These are phyloP conservation scores for Trachemys scripta DNA, from an alignment of 2,113 vertebrate genomes.

Conservation along the genomic window DNA sequence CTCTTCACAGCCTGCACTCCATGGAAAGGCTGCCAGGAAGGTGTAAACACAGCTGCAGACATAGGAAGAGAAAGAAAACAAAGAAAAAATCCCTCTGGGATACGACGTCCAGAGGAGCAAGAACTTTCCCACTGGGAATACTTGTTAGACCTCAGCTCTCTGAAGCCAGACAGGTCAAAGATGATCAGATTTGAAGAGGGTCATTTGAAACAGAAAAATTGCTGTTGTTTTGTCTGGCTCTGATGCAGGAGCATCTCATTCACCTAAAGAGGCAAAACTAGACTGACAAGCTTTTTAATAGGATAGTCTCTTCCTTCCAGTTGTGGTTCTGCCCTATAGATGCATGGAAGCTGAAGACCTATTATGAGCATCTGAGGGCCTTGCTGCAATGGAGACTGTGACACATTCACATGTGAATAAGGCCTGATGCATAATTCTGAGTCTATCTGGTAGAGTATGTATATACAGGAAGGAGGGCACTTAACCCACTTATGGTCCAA, in stretches of 20 bases:
- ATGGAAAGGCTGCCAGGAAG: background rate
- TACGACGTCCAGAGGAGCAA: background rate
- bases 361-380: background rate
- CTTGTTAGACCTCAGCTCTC: background rate
- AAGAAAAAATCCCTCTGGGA: no score
- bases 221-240: background rate
- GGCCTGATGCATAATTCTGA: accelerated
- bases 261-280: background rate
- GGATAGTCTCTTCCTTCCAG: background rate
- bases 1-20: background rate
- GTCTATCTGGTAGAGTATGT: background rate
- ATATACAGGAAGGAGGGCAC: background rate
- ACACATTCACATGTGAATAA: background rate
- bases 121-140: background rate
- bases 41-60: background rate
- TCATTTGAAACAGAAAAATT: background rate
- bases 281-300: background rate
- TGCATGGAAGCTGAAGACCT: background rate
- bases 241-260: background rate
- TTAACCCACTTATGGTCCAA: background rate
- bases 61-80: no score
- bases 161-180: background rate
- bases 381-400: background rate
- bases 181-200: background rate
- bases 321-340: background rate